phyloP scores from a whole-genome alignment of 1,140 invertebrate species.

The Cherax quadricarinatus region DNA sequence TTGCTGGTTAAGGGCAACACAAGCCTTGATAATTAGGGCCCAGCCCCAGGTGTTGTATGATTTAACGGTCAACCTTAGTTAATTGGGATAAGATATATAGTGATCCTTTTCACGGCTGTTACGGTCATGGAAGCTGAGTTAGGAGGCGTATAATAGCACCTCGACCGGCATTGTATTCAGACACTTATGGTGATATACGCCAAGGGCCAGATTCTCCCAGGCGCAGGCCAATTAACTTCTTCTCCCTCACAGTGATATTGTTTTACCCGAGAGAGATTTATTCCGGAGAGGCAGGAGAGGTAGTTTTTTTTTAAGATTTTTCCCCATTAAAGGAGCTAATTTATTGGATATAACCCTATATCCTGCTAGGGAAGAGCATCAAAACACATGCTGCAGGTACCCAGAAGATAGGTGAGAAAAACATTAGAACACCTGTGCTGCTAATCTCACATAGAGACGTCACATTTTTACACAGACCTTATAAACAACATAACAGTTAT shows the following conservation, averaged over 20 bases:
- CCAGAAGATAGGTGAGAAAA: no score
- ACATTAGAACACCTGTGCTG: no score
- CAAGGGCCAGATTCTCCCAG: not conserved
- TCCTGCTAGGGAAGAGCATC: no score
- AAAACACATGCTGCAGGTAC: no score
- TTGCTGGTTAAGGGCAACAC: not conserved
- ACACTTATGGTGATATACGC: not conserved
- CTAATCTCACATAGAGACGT: no score
- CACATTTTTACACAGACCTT: no score
- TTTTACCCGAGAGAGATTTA: not conserved
- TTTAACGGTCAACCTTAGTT: slow-evolving; percentile 11
- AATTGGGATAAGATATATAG: slow-evolving; percentile 16
- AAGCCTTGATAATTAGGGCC: not conserved
- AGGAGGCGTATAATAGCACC: not conserved
- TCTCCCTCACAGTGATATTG: slow-evolving; percentile 1
- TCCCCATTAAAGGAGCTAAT: no score
- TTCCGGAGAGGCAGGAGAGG: not conserved
- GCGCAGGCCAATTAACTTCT: not conserved
- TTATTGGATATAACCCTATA: no score
- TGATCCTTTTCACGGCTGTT: slow-evolving; percentile 17
- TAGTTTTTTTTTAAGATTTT: not conserved
- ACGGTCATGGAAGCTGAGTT: not conserved
- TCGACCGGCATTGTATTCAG: not conserved
- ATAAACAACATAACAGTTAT: no score
- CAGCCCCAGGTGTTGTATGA: not conserved